Evolutionary conservation across 2,113 vertebrate species (phyloP), one percentile per base, ranked within the genome.

Genomic region (Oreochromis tanganicae): DNA sequence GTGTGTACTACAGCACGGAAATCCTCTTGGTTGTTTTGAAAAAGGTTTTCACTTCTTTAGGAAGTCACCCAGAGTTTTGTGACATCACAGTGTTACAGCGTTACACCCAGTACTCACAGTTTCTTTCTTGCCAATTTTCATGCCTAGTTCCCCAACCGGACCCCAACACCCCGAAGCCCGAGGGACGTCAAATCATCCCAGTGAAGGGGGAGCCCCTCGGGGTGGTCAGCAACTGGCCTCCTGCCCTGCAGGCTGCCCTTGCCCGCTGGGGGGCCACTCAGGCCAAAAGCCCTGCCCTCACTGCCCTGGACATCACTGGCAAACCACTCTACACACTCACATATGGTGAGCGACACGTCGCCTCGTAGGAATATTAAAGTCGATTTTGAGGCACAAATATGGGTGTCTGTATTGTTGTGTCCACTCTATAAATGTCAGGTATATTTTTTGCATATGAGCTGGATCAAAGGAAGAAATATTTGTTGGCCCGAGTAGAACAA

Each of bases 181-280:
- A 99, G 93, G 99, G 99, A 5, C 97, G 98, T 5, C 98, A 99
- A 95, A 98, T 99, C 97, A 98, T 97, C 4, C 98, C 98, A 0
- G 99, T 99, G 75, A 99, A 99, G 89, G 98, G 98, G 3, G 99
- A 99, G 75, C 99, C 98, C 2, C 93, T 99, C 3, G 99, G 98
- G 1, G 98, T 99, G 59, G 98, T 99, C 80, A 99, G 98, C 84
- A 99, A 99, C 91, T 99, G 99, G 99, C 99, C 99, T 17, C 98
- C 99, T 52, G 98, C 98, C 68, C 93, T 99, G 29, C 98, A 99
- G 93, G 98, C 98, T 14, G 97, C 98, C 2, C 96, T 99, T 81
- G 98, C 98, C 52, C 98, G 99, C 85, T 99, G 99, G 99, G 99
- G 99, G 7, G 98, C 98, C 89, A 99, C 98, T 0, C 98, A 99